These are phyloP conservation scores for Cephus pygmeus DNA, from an alignment of 2,888 invertebrate species.

Conservation along the genomic window DNA sequence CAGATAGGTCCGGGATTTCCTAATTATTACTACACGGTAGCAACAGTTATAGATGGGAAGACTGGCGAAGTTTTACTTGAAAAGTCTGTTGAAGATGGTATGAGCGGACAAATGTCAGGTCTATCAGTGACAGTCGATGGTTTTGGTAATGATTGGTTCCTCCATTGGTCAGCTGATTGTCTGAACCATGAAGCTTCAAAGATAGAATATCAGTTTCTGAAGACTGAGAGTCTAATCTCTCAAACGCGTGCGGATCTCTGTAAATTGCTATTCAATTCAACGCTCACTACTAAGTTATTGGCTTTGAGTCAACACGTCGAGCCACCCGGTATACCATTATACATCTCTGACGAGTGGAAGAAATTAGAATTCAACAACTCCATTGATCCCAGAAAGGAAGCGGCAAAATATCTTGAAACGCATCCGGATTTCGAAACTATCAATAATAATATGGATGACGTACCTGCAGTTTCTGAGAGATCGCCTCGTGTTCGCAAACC, in stretches of 20 bases:
- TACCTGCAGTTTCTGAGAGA: slow-evolving; percentile 42
- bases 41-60: slow-evolving; percentile 70
- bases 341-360: slow-evolving; percentile 71
- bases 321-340: slow-evolving; percentile 79
- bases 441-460: slow-evolving; percentile 30
- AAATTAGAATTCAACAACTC: slow-evolving; percentile 63
- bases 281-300: slow-evolving; percentile 74
- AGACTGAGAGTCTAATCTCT: slow-evolving; percentile 43
- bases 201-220: slow-evolving; percentile 68
- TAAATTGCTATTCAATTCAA: slow-evolving; percentile 76
- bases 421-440: slow-evolving; percentile 60
- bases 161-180: slow-evolving; percentile 83
- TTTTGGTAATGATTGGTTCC: slow-evolving; percentile 80
- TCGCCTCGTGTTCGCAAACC: slow-evolving; percentile 35
- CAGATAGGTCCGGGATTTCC: slow-evolving; percentile 78
- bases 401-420: slow-evolving; percentile 62
- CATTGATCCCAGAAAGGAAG: slow-evolving; percentile 66
- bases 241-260: slow-evolving; percentile 72
- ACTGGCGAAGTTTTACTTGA: slow-evolving; percentile 72
- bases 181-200: slow-evolving; percentile 64
- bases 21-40: slow-evolving; percentile 79
- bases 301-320: slow-evolving; percentile 75
- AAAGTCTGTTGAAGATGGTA: slow-evolving; percentile 71
- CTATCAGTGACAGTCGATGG: slow-evolving; percentile 71
- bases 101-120: slow-evolving; percentile 73